Evolutionary conservation across 2,797 vertebrate genomes (phyloP), one percentile per base, ranked within the genome.

Genomic region (Anas capensis): DNA sequence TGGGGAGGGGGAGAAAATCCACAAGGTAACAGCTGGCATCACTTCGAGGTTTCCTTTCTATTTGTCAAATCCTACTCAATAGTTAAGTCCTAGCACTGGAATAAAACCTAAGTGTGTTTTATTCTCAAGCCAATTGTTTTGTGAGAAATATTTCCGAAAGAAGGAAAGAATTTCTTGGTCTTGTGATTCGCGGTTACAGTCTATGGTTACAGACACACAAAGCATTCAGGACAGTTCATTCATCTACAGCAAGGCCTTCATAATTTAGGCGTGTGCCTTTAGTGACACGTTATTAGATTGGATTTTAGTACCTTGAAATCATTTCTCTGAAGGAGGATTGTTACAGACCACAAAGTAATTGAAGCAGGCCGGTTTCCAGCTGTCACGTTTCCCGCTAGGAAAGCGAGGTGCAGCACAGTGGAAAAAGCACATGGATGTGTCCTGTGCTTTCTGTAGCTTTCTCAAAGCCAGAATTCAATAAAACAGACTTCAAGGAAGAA

Each of bases 291-390:
- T 80, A 73, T 38, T 88, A 88, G 68, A 51, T 88, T 85, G 78
- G 61, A 54, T 92, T 93, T 94, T 78, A 81, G 83, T 85, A 18
- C 90, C 82, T 92, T 11, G 42, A 77, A 94, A 87, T 85, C 21
- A 68, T 90, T 95, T 92, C 93, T 77, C 75, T 77, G 85, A 60
- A 72, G 86, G 83, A 92, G 78, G 65, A 80, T 86, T 96, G 78
- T 95, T 91, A 60, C 70, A 92, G 64, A 86, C 75, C 86, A 60
- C 88, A 49, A 82, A 83, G 82, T 90, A 82, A 92, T 85, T 71
- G 87, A 86, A 93, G 83, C 78, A 79, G 60, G 51, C 70, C 31
- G 11, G 57, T 83, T 53, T 94, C 90, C 88, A 80, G 78, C 91
- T 96, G 78, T 92, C 84, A 18, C 72, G 76, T 88, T 65, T 76